phyloP scores from a whole-genome alignment of 2,113 vertebrate genomes.

The Herpailurus yagouaroundi region DNA sequence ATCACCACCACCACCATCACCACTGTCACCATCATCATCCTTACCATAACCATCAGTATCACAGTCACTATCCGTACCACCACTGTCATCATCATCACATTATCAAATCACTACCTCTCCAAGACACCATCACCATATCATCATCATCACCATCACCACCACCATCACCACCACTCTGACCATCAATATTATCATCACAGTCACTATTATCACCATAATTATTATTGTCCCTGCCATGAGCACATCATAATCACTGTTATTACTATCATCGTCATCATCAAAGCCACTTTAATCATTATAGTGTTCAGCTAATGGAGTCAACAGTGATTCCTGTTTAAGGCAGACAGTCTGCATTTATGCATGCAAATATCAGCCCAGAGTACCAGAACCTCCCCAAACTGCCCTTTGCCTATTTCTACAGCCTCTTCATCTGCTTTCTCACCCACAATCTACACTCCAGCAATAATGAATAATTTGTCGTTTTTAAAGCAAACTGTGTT shows the following conservation, averaged over 20 bases:
- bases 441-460: neutral
- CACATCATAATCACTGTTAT: neutral
- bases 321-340: neutral
- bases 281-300: neutral
- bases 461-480: neutral
- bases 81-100: neutral
- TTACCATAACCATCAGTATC: neutral
- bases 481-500: neutral
- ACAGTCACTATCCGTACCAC: neutral
- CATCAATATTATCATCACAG: neutral
- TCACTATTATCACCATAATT: neutral
- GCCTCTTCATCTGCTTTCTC: neutral
- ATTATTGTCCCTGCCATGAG: neutral
- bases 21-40: neutral
- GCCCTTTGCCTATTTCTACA: neutral
- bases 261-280: neutral
- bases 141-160: too few species aligned
- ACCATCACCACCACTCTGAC: neutral
- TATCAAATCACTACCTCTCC: neutral
- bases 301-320: neutral
- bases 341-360: neutral
- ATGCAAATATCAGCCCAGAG: neutral
- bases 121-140: neutral
- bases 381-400: neutral
- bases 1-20: neutral